Evolutionary conservation across 2,888 invertebrate genomes (phyloP).

Genomic region (Elegia similella): DNA sequence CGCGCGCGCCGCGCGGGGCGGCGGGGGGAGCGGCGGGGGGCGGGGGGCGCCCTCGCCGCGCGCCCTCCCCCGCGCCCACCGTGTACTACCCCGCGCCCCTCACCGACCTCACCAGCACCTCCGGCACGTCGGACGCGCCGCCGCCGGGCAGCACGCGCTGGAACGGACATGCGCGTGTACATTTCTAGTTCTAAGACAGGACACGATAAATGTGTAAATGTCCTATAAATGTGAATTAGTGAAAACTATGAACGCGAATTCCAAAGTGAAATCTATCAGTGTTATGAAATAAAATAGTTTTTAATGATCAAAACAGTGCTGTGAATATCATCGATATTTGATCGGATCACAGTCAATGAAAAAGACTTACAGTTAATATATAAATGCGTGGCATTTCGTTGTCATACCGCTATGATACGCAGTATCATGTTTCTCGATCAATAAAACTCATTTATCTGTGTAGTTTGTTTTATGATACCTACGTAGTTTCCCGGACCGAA

Average conservation of each 20-base stretch:
- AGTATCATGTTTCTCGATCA: neutral
- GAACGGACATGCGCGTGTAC: slow-evolving; percentile 49
- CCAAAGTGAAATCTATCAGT: neutral
- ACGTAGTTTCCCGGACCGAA: no score
- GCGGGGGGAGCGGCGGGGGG: slow-evolving; percentile 18
- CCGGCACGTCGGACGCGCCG: slow-evolving; percentile 31
- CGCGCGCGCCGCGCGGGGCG: slow-evolving; percentile 34
- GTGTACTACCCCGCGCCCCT: slow-evolving; percentile 62
- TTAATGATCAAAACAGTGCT: neutral
- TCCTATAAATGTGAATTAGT: neutral
- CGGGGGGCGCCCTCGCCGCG: slow-evolving; percentile 34
- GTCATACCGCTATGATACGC: neutral
- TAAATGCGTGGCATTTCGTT: no score
- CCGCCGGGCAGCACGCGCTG: slow-evolving; percentile 42
- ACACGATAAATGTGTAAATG: neutral
- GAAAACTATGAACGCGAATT: neutral
- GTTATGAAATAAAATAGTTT: neutral
- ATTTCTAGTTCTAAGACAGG: slow-evolving; percentile 37
- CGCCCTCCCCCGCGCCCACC: slow-evolving; percentile 45
- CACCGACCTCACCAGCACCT: slow-evolving; percentile 38
- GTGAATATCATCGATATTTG: neutral
- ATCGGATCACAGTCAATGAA: neutral
- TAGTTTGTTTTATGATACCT: neutral
- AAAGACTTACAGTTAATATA: neutral
- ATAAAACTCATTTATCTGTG: neutral